Conservation (phyloP, 2,888 invertebrate genomes). For the Mechanitis messenoides region DNA sequence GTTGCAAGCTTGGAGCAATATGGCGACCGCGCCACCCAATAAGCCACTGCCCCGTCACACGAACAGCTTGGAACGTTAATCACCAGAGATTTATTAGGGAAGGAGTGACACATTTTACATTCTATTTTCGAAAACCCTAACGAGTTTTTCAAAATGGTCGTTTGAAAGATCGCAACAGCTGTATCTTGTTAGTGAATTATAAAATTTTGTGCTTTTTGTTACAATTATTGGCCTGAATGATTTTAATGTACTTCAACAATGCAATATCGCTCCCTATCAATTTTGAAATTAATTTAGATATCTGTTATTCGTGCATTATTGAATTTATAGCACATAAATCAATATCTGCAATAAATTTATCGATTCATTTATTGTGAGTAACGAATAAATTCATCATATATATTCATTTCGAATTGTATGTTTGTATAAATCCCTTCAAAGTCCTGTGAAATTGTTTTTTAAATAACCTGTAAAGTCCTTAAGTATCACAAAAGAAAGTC, state of each 20-base stretch:
- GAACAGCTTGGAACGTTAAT: constrained; percentile 68
- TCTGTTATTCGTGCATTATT: constrained; percentile 53
- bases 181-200: constrained; percentile 71
- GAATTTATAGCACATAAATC: constrained; percentile 58
- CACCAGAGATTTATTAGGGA: constrained; percentile 71
- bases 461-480: constrained; percentile 44
- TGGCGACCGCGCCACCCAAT: constrained; percentile 75
- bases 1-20: constrained; percentile 74
- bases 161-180: constrained; percentile 68
- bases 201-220: constrained; percentile 58
- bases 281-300: constrained; percentile 32
- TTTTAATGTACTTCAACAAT: constrained; percentile 44
- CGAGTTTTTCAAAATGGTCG: constrained; percentile 72
- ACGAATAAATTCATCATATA: constrained; percentile 47
- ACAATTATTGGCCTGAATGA: constrained; percentile 68
- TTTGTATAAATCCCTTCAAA: constrained; percentile 18
- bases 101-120: constrained; percentile 76
- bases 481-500: constrained; percentile 53
- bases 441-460: constrained; percentile 60
- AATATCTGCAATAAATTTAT: constrained; percentile 63
- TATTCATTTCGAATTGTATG: constrained; percentile 35
- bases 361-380: constrained; percentile 39
- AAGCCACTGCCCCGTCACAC: constrained; percentile 71
- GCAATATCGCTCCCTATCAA: constrained; percentile 42
- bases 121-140: constrained; percentile 72